Percentiles rank a stretch among this genome's conserved stretches.
These are phyloP conservation scores for Gymnobelideus leadbeateri DNA, from an alignment of 2,113 vertebrate genomes.

Conservation along the genomic window DNA sequence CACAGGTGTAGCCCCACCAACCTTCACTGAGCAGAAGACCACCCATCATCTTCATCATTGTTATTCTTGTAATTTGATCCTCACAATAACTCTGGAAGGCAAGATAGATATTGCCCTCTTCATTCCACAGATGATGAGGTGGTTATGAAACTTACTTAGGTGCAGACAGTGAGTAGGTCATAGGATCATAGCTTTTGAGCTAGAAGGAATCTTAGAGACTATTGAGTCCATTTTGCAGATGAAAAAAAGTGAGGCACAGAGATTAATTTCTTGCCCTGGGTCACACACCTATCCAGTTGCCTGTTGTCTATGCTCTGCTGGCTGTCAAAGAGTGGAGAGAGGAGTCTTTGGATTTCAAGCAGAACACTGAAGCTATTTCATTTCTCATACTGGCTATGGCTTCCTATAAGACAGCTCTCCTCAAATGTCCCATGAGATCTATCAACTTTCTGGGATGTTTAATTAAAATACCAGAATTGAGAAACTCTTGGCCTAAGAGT, in stretches of 20 bases:
- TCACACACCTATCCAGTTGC: neutral
- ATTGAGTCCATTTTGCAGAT: neutral
- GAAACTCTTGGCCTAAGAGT: neutral
- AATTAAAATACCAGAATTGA: neutral
- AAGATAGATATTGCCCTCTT: neutral
- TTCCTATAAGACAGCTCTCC: neutral
- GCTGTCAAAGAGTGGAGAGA: too few relatives aligned
- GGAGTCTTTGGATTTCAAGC: neutral
- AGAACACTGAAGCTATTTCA: neutral
- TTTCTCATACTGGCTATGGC: neutral
- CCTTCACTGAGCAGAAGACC: neutral
- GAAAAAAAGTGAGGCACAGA: neutral
- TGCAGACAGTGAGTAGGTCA: neutral
- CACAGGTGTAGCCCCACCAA: neutral
- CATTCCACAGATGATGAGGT: neutral
- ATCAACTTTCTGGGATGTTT: neutral
- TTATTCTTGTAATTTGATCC: neutral
- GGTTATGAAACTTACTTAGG: neutral
- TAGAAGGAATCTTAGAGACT: too few relatives aligned
- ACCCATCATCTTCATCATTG: neutral
- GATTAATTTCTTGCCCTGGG: neutral
- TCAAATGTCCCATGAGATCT: neutral
- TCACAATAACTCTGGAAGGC: neutral
- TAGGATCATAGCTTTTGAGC: too few relatives aligned
- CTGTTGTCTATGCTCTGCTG: neutral